These are phyloP conservation scores for Tachina lurida DNA, from an alignment of 2,888 invertebrate species.

Conservation along the genomic window DNA sequence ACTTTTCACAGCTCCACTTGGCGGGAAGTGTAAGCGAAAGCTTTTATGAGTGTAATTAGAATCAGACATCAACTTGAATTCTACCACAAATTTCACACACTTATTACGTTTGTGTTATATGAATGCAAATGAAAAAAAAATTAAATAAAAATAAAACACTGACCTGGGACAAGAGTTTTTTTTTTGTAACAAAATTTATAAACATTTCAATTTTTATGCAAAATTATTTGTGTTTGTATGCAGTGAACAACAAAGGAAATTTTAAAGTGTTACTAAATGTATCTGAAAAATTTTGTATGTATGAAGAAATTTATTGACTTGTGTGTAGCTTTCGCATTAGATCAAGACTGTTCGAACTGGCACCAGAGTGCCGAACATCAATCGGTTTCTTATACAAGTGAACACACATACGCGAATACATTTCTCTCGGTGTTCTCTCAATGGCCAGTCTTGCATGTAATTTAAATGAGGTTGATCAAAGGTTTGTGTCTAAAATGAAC, in stretches of 20 bases:
- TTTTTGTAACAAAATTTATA: conserved; percentile 2
- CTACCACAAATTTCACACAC: conserved; percentile 64
- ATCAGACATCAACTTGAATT: conserved; percentile 43
- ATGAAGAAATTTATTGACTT: not conserved
- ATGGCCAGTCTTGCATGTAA: too few relatives aligned
- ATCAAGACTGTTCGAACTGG: too few relatives aligned
- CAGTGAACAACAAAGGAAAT: not conserved
- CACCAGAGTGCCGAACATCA: too few relatives aligned
- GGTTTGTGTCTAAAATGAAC: too few relatives aligned
- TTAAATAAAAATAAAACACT: conserved; percentile 21
- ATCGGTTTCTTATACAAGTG: too few relatives aligned
- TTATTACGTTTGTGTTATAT: conserved; percentile 29
- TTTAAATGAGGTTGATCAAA: too few relatives aligned
- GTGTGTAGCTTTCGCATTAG: too few relatives aligned
- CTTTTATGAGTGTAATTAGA: conserved; percentile 46
- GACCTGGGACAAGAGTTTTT: conserved; percentile 50
- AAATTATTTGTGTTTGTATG: conserved; percentile 31
- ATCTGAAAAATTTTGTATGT: not conserved
- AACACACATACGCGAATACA: too few relatives aligned
- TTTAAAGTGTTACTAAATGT: not conserved
- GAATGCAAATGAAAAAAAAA: not conserved
- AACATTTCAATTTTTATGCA: conserved; percentile 34
- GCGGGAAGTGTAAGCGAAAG: conserved; percentile 9
- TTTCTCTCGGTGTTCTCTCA: too few relatives aligned
- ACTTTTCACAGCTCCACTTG: conserved; percentile 14